Base-by-base conservation (phyloP, 2,113 vertebrate genomes). In the Chaetodon trifascialis region DNA sequence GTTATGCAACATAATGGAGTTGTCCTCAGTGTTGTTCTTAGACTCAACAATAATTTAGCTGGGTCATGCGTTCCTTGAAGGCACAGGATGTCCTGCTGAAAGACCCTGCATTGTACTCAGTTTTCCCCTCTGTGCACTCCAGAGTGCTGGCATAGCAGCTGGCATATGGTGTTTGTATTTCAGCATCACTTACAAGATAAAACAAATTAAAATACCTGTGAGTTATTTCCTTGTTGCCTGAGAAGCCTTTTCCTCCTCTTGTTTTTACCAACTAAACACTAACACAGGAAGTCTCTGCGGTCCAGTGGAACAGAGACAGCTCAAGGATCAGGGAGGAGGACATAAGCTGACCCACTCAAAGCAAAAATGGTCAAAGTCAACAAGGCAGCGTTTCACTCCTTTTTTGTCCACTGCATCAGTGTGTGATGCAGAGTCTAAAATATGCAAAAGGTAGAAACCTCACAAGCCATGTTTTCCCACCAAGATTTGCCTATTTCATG, bases 51-150 rank as follows among this genome's bases (percentile, higher is more conserved):
- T 85, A 66, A 83, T 83, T 83, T 42, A 72, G 80, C 55, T n/a
- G 0, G 79, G 79, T 85, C 69, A 85, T 70, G 80, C 47, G 55
- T 76, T 62, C 42, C 82, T 82, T 65, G 67, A 77, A 82, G 46
- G 63, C 69, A 73, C 86, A 90, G 93, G 92, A 92, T 87, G 82
- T 91, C 89, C 86, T 83, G 86, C 66, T 69, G 55, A 76, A 40
- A 87, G 56, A 58, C 56, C 49, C 36, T 21, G 42, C 55, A 82
- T 83, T 88, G 83, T 83, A 38, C 15, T 60, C 19, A 5, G 23
- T 64, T 38, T 59, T 55, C 73, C 71, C 34, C 47, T 56, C 25
- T 14, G 40, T 51, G 23, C 17, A 23, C 58, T 64, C 51, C 42
- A 65, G 56, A 51, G 30, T 55, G 4, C 73, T 16, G 7, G 12